These are phyloP conservation scores for Phoxinus dragarum DNA, from an alignment of 2,797 vertebrate species.

Conservation along the genomic window DNA sequence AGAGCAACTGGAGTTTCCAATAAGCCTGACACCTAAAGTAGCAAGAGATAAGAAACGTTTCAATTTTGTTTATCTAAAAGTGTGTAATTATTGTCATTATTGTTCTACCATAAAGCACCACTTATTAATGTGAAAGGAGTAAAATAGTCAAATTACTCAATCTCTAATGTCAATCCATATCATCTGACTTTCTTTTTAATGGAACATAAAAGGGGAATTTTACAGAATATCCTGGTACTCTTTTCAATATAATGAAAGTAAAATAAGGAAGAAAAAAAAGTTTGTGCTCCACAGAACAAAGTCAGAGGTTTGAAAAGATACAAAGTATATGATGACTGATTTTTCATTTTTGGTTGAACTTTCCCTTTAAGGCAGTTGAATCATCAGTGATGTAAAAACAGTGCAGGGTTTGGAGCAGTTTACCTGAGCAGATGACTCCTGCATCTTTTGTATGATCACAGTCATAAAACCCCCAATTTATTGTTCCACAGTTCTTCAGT, in stretches of 20 bases:
- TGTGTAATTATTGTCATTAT: not conserved
- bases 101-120: not conserved
- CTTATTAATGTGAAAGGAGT: not conserved
- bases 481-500: not conserved
- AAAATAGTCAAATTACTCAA: too few relatives aligned
- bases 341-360: not conserved
- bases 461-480: constrained; percentile 58
- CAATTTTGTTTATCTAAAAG: not conserved
- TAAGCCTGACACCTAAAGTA: not conserved
- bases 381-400: not conserved
- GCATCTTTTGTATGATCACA: constrained; percentile 57
- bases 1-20: not conserved
- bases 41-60: too few relatives aligned
- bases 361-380: not conserved
- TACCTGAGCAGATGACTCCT: constrained; percentile 74
- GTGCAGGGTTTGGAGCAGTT: rapidly evolving
- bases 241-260: too few relatives aligned
- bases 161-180: not conserved
- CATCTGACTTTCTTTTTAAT: constrained; percentile 49
- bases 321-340: too few relatives aligned
- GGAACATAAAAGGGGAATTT: not conserved
- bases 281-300: not conserved
- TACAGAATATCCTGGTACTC: not conserved
- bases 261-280: too few relatives aligned
- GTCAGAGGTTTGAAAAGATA: too few relatives aligned